Evolutionary conservation across 2,113 vertebrate species (phyloP), one percentile per base, ranked within the genome.

Genomic region (Picathartes gymnocephalus): DNA sequence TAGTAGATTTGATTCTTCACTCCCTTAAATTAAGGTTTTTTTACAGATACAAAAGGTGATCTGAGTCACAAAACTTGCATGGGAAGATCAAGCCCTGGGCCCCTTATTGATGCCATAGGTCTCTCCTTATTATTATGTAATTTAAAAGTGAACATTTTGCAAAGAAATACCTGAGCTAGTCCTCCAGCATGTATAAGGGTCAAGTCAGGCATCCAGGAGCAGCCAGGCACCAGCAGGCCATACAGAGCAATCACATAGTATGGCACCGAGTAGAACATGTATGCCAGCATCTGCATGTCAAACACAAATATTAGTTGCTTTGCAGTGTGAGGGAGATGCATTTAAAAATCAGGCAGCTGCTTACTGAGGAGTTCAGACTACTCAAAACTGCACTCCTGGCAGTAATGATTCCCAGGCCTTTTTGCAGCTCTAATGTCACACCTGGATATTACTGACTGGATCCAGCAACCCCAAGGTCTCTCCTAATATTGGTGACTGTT

Each of bases 191-290:
- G 98, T 17, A 99, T 97, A 42, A 99, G 97, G 16, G 98, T 98
- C 77, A 99, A 57, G 44, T 99, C 99, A 1, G 97, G 98, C 98
- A 99, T 98, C 99, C 99, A 99, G 74, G 98, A 98, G 71, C 99
- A 99, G 11, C 99, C 99, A 61, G 99, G 99, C 58, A 99, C 98
- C 91, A 98, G 95, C 23, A 99, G 97, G 47, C 98, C 98, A 31
- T 99, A 99, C 3, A 99, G 95, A 37, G 98, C 96, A 40, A 98
- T 88, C 76, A 98, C 92, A 42, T 98, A 98, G 95, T 98, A 99
- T 3, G 99, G 99, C 65, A 99, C 98, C 2, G 98, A 99, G 95
- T 99, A 99, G 95, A 99, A 98, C 98, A 99, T 98, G 95, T 98
- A 98, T 7, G 98, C 98, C 97, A 99, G 96, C 99, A 99, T 99